Evolutionary conservation across 1,140 invertebrate species (phyloP), one percentile per base, ranked within the genome.

Genomic region (Onthophagus taurus): DNA sequence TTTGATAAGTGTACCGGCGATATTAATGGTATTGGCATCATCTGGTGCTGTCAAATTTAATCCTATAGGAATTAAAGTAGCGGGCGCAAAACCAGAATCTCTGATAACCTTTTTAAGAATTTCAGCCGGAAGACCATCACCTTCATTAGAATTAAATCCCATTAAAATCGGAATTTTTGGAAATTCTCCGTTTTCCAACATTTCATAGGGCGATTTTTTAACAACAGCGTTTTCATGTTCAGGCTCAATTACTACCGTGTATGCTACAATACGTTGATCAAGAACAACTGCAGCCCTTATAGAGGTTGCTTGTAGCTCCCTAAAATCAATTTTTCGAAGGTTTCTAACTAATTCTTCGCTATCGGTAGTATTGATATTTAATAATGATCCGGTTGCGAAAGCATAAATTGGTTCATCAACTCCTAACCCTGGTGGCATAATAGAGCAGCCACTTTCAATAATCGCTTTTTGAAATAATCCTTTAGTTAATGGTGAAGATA

Each of bases 81-180:
- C n/a, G n/a, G n/a, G n/a, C n/a, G n/a, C n/a, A n/a, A n/a, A n/a
- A n/a, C n/a, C n/a, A n/a, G n/a, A n/a, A n/a, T n/a, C n/a, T n/a
- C n/a, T n/a, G n/a, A n/a, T n/a, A n/a, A n/a, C n/a, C n/a, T n/a
- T n/a, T n/a, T n/a, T n/a, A n/a, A n/a, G n/a, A n/a, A n/a, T n/a
- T n/a, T n/a, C n/a, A n/a, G n/a, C n/a, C n/a, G n/a, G n/a, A 26
- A 26, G n/a, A 7, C 24, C 24, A n/a, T 7, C n/a, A 26, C 24
- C 24, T n/a, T 26, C 24, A n/a, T 26, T 26, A n/a, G 24, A 26
- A n/a, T 26, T 26, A n/a, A 26, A 26, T n/a, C 24, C 24, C 24
- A 26, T 26, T n/a, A 26, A 26, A 7, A 26, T 7, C n/a, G 24
- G 24, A 26, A n/a, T 26, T 26, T 7, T 7, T 7, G 7, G 7